These are phyloP conservation scores for Pyrgus malvae DNA, from an alignment of 2,888 invertebrate species.

Conservation along the genomic window DNA sequence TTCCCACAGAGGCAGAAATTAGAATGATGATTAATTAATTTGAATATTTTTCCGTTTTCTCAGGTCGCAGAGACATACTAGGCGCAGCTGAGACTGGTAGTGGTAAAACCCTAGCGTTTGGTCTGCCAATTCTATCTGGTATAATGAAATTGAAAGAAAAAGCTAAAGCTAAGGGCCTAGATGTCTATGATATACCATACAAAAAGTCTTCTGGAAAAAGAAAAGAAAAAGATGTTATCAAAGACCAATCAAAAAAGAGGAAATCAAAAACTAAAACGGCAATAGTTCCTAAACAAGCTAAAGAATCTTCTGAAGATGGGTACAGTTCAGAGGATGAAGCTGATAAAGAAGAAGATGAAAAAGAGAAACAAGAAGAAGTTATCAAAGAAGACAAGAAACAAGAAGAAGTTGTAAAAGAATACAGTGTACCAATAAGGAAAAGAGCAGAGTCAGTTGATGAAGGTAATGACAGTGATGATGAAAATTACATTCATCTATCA, in stretches of 20 bases:
- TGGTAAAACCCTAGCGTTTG: slow-evolving; percentile 99
- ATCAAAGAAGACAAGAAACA: slow-evolving; percentile 61
- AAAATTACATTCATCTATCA: slow-evolving; percentile 63
- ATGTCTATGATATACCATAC: slow-evolving; percentile 67
- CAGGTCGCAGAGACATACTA: slow-evolving; percentile 91
- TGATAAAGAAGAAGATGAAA: slow-evolving; percentile 28
- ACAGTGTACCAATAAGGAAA: slow-evolving; percentile 60
- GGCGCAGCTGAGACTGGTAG: slow-evolving; percentile 99
- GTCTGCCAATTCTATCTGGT: slow-evolving; percentile 94
- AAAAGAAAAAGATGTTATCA: slow-evolving; percentile 37
- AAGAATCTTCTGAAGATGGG: slow-evolving; percentile 69
- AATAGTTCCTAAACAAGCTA: slow-evolving; percentile 35
- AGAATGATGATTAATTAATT: no score
- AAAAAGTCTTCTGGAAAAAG: slow-evolving; percentile 59
- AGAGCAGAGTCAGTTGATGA: slow-evolving; percentile 53
- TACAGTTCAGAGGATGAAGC: slow-evolving; percentile 57
- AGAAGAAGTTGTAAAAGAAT: slow-evolving; percentile 61
- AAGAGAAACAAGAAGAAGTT: slow-evolving; percentile 50
- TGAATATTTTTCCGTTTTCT: no score
- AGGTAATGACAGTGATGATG: slow-evolving; percentile 63
- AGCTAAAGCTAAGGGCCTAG: slow-evolving; percentile 56
- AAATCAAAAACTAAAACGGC: slow-evolving; percentile 39
- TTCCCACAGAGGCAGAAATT: no score
- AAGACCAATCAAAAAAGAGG: slow-evolving; percentile 33
- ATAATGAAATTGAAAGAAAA: slow-evolving; percentile 87